Evolutionary conservation across 2,113 vertebrate genomes (phyloP).

Genomic region (Lepidothrix coronata): DNA sequence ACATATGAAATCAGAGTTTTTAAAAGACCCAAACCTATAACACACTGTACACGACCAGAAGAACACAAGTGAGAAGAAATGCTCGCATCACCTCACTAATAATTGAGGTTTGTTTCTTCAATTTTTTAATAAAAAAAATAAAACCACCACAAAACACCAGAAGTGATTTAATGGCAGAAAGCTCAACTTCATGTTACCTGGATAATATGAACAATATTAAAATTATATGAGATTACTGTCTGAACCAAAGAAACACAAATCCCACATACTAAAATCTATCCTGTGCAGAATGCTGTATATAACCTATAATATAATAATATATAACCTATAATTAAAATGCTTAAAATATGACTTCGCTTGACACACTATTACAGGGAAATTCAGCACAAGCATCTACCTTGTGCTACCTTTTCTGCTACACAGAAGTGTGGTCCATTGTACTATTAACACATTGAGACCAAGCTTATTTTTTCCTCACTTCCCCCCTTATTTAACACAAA

Average conservation of each 20-base stretch:
- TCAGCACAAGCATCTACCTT: not conserved
- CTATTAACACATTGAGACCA: not conserved
- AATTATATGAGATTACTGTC: not conserved
- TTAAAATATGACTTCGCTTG: not conserved
- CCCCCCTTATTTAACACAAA: not conserved
- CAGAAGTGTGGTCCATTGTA: not conserved
- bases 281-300: not conserved
- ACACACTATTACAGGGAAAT: not conserved
- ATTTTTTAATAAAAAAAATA: not conserved
- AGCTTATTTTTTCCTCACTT: not conserved
- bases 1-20: not conserved
- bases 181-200: not conserved
- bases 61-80: not conserved
- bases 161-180: not conserved
- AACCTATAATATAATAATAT: not conserved
- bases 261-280: not conserved
- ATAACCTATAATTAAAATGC: not conserved
- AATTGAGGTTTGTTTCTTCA: rapidly evolving
- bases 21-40: not conserved
- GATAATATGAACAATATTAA: not conserved
- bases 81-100: not conserved
- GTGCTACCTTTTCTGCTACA: not conserved
- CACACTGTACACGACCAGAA: not conserved
- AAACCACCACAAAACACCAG: not conserved
- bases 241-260: not conserved